Evolutionary conservation across 2,888 invertebrate species (phyloP).

Genomic region (Euzophera pinguis): DNA sequence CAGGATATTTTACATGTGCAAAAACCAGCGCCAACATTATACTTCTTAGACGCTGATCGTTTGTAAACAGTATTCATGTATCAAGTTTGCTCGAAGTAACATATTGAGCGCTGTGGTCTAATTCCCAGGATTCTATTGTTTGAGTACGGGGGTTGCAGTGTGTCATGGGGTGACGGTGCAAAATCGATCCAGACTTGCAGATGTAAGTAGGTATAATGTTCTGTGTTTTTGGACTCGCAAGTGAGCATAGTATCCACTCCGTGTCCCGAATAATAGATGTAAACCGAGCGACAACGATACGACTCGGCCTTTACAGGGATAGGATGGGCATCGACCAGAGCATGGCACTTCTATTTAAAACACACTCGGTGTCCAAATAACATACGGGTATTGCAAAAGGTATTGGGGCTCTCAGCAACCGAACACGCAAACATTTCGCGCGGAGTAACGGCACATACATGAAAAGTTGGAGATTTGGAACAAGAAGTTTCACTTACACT

Average conservation of each 20-base stretch:
- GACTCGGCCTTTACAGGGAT: slow-evolving; percentile 44
- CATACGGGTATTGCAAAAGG: slow-evolving; percentile 65
- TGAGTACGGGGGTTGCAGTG: slow-evolving; percentile 40
- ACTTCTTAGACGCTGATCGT: slow-evolving; percentile 48
- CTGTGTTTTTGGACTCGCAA: slow-evolving; percentile 57
- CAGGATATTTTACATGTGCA: slow-evolving; percentile 69
- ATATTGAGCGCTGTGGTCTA: slow-evolving; percentile 58
- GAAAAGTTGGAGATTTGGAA: slow-evolving; percentile 80
- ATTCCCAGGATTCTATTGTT: slow-evolving; percentile 33
- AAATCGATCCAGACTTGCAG: slow-evolving; percentile 80
- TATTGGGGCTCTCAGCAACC: slow-evolving; percentile 67
- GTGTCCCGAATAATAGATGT: slow-evolving; percentile 48
- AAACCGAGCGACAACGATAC: slow-evolving; percentile 36
- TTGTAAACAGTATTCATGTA: slow-evolving; percentile 22
- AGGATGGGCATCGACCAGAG: slow-evolving; percentile 72
- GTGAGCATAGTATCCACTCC: slow-evolving; percentile 59
- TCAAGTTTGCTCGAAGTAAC: slow-evolving; percentile 55
- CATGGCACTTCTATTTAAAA: slow-evolving; percentile 75
- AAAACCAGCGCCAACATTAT: slow-evolving; percentile 60
- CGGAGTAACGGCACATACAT: slow-evolving; percentile 72
- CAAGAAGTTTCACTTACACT: slow-evolving; percentile 79
- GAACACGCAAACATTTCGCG: slow-evolving; percentile 75
- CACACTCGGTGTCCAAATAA: slow-evolving; percentile 56
- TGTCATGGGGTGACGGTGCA: slow-evolving; percentile 81
- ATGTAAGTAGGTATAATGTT: slow-evolving; percentile 50